Base-by-base conservation (phyloP, 2,113 vertebrate genomes). In the Orientallactaga bullata region DNA sequence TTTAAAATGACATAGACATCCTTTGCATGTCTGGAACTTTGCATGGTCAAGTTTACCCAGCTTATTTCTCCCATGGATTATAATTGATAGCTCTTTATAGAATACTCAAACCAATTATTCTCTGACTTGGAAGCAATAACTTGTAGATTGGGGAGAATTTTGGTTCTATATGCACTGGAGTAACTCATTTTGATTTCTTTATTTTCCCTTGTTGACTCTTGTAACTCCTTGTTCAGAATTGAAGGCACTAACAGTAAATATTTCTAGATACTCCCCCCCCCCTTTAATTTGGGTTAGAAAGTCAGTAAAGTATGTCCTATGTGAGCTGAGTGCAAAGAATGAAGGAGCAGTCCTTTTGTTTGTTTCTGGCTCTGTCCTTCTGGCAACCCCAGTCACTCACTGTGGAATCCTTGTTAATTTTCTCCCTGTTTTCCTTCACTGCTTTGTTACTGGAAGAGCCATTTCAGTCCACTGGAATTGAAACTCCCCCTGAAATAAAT, bases 21-120 rank as follows among this genome's bases (percentile, higher is more conserved):
- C 80, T 84, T 73, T 93, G 61, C 66, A 72, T 35, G 87, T 94
- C 23, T 28, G 23, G 55, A 85, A 28, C 63, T 85, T 81, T 66
- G 85, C n/a, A 79, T 74, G 35, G n/a, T 91, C 73, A 66, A 60
- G 6, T 37, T 15, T 6, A 42, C 15, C 66, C 42, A 39, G 35
- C n/a, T 26, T 88, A 1, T 88, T 18, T 74, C 5, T 91, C 69
- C 58, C 37, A 83, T 24, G 89, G 16, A 80, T 77, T 42, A 60
- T 2, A 51, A 68, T 32, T 42, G 73, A n/a, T n/a, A n/a, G n/a
- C n/a, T 61, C 65, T 87, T 76, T 9, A 58, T 12, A 78, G 63
- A 86, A 51, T 85, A 68, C 39, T 47, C n/a, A 82, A 30, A 73
- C 42, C 42, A 85, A 6, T 65, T 77, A 60, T 51, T 74, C 73